Conservation (phyloP, 2,888 invertebrate species). For the Eulithis prunata region DNA sequence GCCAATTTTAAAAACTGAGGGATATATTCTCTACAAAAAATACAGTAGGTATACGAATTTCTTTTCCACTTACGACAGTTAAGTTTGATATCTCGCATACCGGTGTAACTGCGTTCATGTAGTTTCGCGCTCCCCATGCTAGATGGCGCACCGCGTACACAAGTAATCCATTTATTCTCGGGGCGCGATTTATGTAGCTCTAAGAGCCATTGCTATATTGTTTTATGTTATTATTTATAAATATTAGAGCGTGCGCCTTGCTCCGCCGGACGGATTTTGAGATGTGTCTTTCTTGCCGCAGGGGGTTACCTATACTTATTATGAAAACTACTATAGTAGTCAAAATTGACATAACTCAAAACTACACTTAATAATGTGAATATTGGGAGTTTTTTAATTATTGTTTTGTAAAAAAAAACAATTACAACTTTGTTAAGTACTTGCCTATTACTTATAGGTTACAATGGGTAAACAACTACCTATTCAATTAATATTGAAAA, state of each 20-base stretch:
- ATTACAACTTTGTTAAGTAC: no score
- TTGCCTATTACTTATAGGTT: no score
- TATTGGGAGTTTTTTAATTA: no score
- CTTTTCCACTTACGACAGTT: no score
- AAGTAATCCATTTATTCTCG: constrained; percentile 84
- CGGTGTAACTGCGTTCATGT: constrained; percentile 36
- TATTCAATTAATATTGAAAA: no score
- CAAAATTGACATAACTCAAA: no score
- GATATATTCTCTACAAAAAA: no score
- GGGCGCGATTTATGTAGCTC: constrained; percentile 81
- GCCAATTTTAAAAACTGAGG: no score
- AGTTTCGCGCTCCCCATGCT: constrained; percentile 75
- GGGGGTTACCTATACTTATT: not conserved
- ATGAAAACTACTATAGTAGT: not conserved
- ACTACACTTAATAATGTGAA: no score
- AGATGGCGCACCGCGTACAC: constrained; percentile 80
- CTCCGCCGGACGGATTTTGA: constrained; percentile 58
- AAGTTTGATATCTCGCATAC: not conserved
- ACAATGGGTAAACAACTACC: no score
- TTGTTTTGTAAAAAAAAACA: no score
- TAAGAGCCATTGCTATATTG: constrained; percentile 76
- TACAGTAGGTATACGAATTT: no score
- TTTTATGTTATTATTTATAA: constrained; percentile 81
- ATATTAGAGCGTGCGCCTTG: constrained; percentile 67
- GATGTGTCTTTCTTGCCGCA: constrained; percentile 35